Evolutionary conservation across 2,113 vertebrate species (phyloP), one percentile per base, ranked within the genome.

Genomic region (Ailuropoda melanoleuca): DNA sequence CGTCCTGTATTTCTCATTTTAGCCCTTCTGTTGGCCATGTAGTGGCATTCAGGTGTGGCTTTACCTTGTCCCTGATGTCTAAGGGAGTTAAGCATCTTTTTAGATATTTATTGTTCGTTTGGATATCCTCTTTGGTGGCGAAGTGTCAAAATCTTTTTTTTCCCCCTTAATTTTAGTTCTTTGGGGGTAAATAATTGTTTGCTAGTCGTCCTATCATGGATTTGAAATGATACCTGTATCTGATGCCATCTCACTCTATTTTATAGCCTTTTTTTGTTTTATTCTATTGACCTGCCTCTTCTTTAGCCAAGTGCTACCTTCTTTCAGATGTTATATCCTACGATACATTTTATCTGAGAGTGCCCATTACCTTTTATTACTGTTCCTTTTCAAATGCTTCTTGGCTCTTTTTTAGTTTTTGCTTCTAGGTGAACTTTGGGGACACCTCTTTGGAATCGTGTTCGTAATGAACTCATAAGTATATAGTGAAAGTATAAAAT

Each of bases 301-400:
- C 7, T 88, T 95, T 88, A 82, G 56, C 24, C 13, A 92, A 8
- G 43, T 64, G 70, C 4, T 14, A 68, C 43, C 18, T 46, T 78
- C 31, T 92, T 34, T 91, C 43, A 83, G 53, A 78, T 74, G 18
- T 74, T 37, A 70, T 37, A 72, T n/a, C 7, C 17, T 37, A 9
- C 4, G 60, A 43, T 37, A 3, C 4, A 55, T 87, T 82, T 70
- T 92, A 80, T 87, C 77, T 43, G 29, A n/a, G 21, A 56, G 7
- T 60, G 21, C 19, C 53, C 26, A 4, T 95, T 90, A n/a, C 56
- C 53, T 88, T 85, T 85, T 75, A 55, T 37, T 93, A 17, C 70
- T 87, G 48, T 86, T 60, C 53, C 7, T 70, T 95, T 86, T 88
- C 39, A 96, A 72, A 92, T 87, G 37, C 31, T 68, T 91, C 34